Evolutionary conservation across 2,797 vertebrate genomes (phyloP), one percentile per base, ranked within the genome.

Genomic region (Sebastes minor): DNA sequence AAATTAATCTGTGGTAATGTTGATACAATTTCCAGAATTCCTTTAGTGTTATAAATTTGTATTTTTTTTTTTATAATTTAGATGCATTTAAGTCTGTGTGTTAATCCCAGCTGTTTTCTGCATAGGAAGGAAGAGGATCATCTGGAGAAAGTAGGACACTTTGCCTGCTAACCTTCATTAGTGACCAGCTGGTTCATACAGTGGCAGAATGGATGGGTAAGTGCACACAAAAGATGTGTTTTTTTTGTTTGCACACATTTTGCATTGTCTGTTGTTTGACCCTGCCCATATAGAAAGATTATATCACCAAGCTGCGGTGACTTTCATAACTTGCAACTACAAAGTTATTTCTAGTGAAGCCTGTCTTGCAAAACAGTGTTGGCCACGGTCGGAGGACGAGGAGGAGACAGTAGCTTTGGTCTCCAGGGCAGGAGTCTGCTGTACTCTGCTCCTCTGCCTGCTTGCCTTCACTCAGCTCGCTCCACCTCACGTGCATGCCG

Each of bases 191-290:
- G 13, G 32, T 22, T 80, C 3, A 46, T 18, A 46, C 49, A 52
- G 13, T 3, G 52, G 27, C 64, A 88, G 74, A 71, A 94, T 94
- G 92, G 88, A 88, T 6, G 20, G 74, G 92, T 93, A 74, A 89
- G 91, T 84, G 53, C 42, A 66, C 73, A 62, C 8, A 9, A 4
- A 25, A 25, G 2, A 57, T 42, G 18, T 28, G 5, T 60, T 53
- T 25, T 33, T 55, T 49, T 49, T 49, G 46, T 49, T 18, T 52
- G 9, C 28, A 56, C 38, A 67, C 10, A 59, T 32, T 53, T 53
- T 25, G 38, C 2, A 5, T 32, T 38, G 22, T 76, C 12, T 67
- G 38, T 30, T 52, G 30, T 62, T 67, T 52, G 32, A 56, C 6
- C 8, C 18, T 28, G 20, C 2, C 3, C n/a, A 56, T 33, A n/a